Conservation (phyloP, 2,888 invertebrate genomes). For the Torymus tubicola region DNA sequence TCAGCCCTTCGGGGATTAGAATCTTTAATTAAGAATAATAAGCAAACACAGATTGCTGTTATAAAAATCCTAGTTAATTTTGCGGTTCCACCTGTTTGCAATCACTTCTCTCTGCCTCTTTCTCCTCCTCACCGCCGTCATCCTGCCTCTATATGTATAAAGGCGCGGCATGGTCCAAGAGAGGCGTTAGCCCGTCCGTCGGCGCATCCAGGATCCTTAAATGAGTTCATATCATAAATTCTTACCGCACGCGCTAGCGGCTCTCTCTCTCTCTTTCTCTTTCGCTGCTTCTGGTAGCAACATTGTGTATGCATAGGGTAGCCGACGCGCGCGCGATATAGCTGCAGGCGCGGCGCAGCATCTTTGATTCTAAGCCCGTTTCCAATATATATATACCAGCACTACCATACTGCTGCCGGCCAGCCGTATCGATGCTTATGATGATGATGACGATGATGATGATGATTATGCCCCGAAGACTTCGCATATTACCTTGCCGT, state of each 20-base stretch:
- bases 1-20: not conserved
- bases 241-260: conserved; percentile 63
- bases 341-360: conserved; percentile 65
- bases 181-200: conserved; percentile 20
- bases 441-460: conserved; percentile 47
- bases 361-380: conserved; percentile 65
- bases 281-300: conserved; percentile 67
- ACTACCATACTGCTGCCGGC: conserved; percentile 55
- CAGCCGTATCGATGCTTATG: conserved; percentile 61
- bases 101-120: conserved; percentile 6
- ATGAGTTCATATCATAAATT: conserved; percentile 74
- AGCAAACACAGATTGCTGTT: conserved; percentile 48
- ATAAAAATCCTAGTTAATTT: conserved; percentile 48
- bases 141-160: not conserved
- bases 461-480: conserved; percentile 58
- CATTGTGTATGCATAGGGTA: conserved; percentile 76
- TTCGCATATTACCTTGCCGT: conserved; percentile 42
- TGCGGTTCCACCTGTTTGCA: conserved; percentile 47
- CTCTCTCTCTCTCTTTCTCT: too few relatives aligned
- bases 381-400: conserved; percentile 68
- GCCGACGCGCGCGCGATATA: conserved; percentile 63
- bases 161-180: not conserved
- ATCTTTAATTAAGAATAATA: conserved; percentile 55
- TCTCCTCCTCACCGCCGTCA: not conserved
- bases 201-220: conserved; percentile 67